Base-by-base conservation (phyloP, 1,140 invertebrate genomes). In the Orchesella cincta region DNA sequence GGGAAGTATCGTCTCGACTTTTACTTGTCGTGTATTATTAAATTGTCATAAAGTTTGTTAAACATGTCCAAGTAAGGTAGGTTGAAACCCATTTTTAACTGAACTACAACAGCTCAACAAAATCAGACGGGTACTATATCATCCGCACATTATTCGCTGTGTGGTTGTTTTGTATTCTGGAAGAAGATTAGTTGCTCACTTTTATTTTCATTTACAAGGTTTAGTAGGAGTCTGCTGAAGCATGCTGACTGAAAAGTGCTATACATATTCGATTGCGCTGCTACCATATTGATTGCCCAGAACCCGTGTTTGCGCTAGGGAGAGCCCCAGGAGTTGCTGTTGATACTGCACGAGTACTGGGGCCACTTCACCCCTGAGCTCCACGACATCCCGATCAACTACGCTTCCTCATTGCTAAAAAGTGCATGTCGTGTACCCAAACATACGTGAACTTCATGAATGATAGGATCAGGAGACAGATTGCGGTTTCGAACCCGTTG, bases 371-470 rank as follows among this genome's bases (percentile, higher is more conserved):
- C n/a, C 88, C 97, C 97, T 0, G 98, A 99, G 87, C 86, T 99
- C 1, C 97, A 99, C 82, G 96, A 99, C 85, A 96, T 99, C n/a
- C 98, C 98, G 0, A 99, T 99, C 81, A 99, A 99, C 87, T 99
- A 99, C 88, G 98, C 98, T 0, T 98, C 97, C 0, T 98, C 97
- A 0, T 99, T 51, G 98, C 98, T 1, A 99, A 99, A 85, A 99
- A 99, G 84, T 99, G 98, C 85, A 99, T 99, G 97, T 94, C 96
- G 76, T 98, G 99, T 0, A 99, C 99, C 87, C 98, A 99, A 86
- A 99, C 98, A 0, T 99, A 98, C 85, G 93, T 99, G 0, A 98
- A 98, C 87, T 97, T 97, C 0, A 99, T 99, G 98, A 99, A 99
- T 85, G 96, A 99, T 81, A 92, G 93, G 84, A 99, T 99, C 81